Evolutionary conservation across 2,113 vertebrate species (phyloP).

Genomic region (Bos taurus): ARS-UCD2.0 NC_037328.1:109268501-109269000

Average conservation of each 20-base stretch:
- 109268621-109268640: not conserved
- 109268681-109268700: not conserved
- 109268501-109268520: too few relatives aligned
- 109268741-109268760: not conserved
- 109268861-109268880: not conserved
- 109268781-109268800: not conserved
- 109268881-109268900: not conserved
- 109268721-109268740: not conserved
- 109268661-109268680: not conserved
- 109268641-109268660: not conserved
- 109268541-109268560: not conserved
- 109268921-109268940: not conserved
- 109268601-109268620: not conserved
- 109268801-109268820: not conserved
- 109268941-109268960: not conserved
- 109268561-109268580: not conserved
- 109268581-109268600: not conserved
- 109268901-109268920: not conserved
- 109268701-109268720: not conserved
- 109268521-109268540: too few relatives aligned
- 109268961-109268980: not conserved
- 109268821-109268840: not conserved
- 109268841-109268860: not conserved
- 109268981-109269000: not conserved
- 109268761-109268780: not conserved